Evolutionary conservation across 2,113 vertebrate species (phyloP), one percentile per base, ranked within the genome.

Genomic region (Geococcyx californianus): DNA sequence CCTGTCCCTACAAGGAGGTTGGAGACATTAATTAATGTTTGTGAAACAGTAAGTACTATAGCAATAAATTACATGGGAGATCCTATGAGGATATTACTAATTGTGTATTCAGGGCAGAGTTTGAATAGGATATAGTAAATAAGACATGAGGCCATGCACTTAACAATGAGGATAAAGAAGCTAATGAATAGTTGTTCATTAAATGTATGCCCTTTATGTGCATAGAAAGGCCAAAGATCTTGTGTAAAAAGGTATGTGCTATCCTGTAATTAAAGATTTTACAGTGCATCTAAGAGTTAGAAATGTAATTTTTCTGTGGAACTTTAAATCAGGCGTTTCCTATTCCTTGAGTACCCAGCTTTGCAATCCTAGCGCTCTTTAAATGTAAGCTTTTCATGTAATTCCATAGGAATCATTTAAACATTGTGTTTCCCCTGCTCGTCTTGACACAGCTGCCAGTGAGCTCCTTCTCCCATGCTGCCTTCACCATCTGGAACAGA

Each of bases 221-320:
- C 84, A 80, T 29, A 70, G 51, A 70, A 88, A 74, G 75, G 76
- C 38, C 93, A 92, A 88, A 91, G 60, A 69, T 95, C 60, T 19
- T 68, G 15, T 64, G 68, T 59, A 59, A 83, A 91, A 90, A 74
- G 38, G 36, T 76, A 9, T 38, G 24, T 68, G 63, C 36, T 69
- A 75, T 40, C 72, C 68, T 92, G 72, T 72, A 83, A 93, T 94
- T 94, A 81, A 94, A 67, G 42, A 85, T 70, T 93, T 68, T 84
- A 86, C 23, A 84, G 60, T 24, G 60, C 38, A 16, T 49, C 3
- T 33, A 56, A 40, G 42, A 44, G 15, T 77, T 40, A 72, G 47
- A 91, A 67, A 31, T 74, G 77, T 55, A 42, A 79, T 82, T 92
- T 90, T 26, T 47, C 68, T 55, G 45, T 25, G 54, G 79, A 89